Evolutionary conservation across 2,797 vertebrate genomes (phyloP), one percentile per base, ranked within the genome.

Genomic region (Mionectes olivaceus): DNA sequence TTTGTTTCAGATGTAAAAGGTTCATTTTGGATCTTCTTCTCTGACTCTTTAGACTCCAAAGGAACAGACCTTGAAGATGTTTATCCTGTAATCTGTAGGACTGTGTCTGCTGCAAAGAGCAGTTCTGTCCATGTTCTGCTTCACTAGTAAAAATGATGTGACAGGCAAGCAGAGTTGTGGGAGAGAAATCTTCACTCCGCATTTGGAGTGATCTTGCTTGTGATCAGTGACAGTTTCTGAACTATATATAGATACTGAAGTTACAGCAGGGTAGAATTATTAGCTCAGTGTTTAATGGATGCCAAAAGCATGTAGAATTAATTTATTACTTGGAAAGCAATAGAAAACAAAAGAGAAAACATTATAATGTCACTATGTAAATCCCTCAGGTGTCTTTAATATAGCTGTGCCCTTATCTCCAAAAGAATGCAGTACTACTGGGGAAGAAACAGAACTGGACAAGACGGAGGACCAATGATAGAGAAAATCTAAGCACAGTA

Each of bases 131-230:
- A 28, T 87, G 76, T 86, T 93, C 83, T 90, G 67, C 83, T 84
- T 95, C 89, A 71, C 78, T 71, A 71, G 35, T 68, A 81, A 91
- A 95, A 94, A 87, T 87, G 69, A 93, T 87, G 70, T 91, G 94
- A 81, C 83, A 94, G 55, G 59, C 39, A 86, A 85, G 37, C 33
- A 83, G 87, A 90, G 35, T 59, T 93, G 65, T 70, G 47, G 78
- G 39, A 94, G 71, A 92, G 76, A 93, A 91, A 87, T 94, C 65
- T 88, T 93, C 82, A n/a, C 57, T 83, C 35, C 35, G 44, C 9
- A 46, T 91, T 92, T 0, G 0, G 52, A 86, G 80, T 50, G 79
- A 83, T 91, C 73, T 81, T 35, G 19, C 47, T 88, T 86, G n/a
- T n/a, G n/a, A n/a, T n/a, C n/a, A n/a, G 60, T 71, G 89, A 86